A percentile compares a stretch with the other conserved stretches of the same genome.
Conservation (phyloP, 2,888 invertebrate species). For the Drosophila siamana region DNA sequence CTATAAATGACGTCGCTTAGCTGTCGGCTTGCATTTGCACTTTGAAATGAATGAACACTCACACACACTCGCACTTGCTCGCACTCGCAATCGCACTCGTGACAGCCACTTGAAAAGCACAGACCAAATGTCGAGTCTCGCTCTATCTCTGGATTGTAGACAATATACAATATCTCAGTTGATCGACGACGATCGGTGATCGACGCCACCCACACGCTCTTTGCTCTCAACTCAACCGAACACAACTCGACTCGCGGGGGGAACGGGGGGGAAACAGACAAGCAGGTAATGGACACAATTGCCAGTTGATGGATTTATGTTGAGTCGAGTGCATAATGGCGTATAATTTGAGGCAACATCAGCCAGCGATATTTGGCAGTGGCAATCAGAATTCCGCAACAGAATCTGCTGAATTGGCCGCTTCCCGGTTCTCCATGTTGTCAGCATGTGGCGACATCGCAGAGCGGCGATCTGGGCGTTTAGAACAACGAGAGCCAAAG, state of each 20-base stretch:
- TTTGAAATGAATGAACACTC: slow-evolving; percentile 65
- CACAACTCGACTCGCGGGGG: not conserved
- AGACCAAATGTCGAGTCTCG: slow-evolving; percentile 21
- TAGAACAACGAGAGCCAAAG: slow-evolving; percentile 19
- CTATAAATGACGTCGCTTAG: slow-evolving; percentile 80
- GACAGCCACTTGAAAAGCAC: slow-evolving; percentile 74
- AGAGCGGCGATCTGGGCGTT: slow-evolving; percentile 31
- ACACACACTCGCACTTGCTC: not conserved
- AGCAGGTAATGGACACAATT: slow-evolving; percentile 59
- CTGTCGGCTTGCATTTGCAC: slow-evolving; percentile 80
- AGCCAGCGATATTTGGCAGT: slow-evolving; percentile 20
- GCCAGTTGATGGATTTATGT: slow-evolving; percentile 65
- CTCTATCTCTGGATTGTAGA: not conserved
- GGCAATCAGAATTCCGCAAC: slow-evolving; percentile 16
- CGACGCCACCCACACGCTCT: slow-evolving; percentile 70
- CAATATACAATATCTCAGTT: slow-evolving; percentile 52
- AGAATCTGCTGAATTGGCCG: slow-evolving; percentile 2
- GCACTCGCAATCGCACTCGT: slow-evolving; percentile 32
- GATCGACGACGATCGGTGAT: slow-evolving; percentile 54
- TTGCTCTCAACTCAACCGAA: not conserved
- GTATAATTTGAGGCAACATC: slow-evolving; percentile 17
- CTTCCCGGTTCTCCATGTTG: slow-evolving; percentile 24
- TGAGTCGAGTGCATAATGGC: slow-evolving; percentile 29
- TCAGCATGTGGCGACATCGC: slow-evolving; percentile 57
- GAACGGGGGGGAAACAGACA: not conserved